Conservation (phyloP, 1,140 invertebrate genomes). For the Triops cancriformis region DNA sequence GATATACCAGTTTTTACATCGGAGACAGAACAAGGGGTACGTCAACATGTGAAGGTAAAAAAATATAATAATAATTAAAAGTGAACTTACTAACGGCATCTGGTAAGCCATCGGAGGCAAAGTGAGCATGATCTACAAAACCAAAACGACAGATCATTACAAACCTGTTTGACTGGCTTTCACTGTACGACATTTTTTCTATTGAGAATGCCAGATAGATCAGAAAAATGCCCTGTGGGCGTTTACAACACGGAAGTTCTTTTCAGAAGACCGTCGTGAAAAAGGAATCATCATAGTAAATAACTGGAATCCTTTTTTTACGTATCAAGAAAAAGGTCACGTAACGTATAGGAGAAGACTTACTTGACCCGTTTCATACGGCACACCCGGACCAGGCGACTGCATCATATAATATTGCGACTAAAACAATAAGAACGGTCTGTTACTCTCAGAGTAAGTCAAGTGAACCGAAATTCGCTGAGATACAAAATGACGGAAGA, state of each 20-base stretch:
- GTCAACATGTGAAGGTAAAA: neutral
- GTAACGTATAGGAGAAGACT: neutral
- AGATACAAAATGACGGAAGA: no score
- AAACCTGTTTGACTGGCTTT: neutral
- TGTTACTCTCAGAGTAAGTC: no score
- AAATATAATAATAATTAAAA: neutral
- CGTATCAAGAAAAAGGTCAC: neutral
- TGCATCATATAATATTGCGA: neutral
- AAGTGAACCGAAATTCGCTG: no score
- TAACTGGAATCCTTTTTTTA: neutral
- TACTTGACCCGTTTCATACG: neutral
- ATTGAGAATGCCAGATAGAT: neutral
- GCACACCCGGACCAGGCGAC: neutral
- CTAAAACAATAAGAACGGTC: neutral
- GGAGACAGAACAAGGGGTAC: neutral
- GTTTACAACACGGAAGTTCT: neutral
- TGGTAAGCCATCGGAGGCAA: neutral
- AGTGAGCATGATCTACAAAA: neutral
- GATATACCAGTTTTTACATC: neutral
- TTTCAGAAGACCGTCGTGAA: conserved; percentile 9
- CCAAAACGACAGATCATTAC: neutral
- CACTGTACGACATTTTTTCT: neutral
- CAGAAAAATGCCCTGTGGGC: conserved; percentile 10
- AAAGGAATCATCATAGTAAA: neutral
- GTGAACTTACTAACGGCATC: neutral